A percentile compares a stretch with the other conserved stretches of the same genome.
These are phyloP conservation scores for Sylvicola fuscatus DNA, from an alignment of 2,888 invertebrate species.

Conservation along the genomic window DNA sequence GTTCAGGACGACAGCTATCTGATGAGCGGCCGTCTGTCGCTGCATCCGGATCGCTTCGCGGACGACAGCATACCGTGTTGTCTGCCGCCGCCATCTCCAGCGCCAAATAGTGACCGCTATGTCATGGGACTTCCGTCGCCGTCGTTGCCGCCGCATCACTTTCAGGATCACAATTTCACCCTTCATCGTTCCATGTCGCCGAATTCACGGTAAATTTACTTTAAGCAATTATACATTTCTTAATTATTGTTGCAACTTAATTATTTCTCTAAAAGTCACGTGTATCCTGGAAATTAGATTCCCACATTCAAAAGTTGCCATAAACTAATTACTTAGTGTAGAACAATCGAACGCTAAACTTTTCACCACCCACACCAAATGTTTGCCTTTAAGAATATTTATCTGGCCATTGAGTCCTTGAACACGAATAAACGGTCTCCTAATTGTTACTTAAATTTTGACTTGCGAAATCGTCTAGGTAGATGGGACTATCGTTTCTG, in stretches of 20 bases:
- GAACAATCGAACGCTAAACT: no score
- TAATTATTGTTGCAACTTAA: background rate
- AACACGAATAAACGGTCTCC: no score
- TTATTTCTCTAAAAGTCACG: no score
- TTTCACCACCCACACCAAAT: no score
- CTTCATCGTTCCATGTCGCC: slow-evolving; percentile 19
- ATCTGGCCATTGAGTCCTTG: no score
- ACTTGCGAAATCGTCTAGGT: no score
- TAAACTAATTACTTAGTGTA: no score
- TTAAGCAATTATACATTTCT: background rate
- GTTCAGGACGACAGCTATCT: slow-evolving; percentile 9
- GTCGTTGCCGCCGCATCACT: slow-evolving; percentile 4
- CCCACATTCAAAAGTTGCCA: no score
- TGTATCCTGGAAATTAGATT: no score
- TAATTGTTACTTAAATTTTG: no score
- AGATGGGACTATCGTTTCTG: no score
- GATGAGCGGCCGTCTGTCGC: slow-evolving; percentile 12
- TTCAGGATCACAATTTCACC: slow-evolving; percentile 7
- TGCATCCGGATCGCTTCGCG: slow-evolving; percentile 16
- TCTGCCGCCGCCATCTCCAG: slow-evolving; percentile 24
- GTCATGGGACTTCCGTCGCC: slow-evolving; percentile 14
- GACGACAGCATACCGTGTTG: slow-evolving; percentile 18
- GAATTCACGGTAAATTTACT: slow-evolving; percentile 16
- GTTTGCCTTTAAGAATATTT: no score
- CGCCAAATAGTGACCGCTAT: slow-evolving; percentile 22